A percentile compares a stretch with the other conserved stretches of the same genome.
phyloP scores from a whole-genome alignment of 2,888 invertebrate species.

The Noctua fimbriata region DNA sequence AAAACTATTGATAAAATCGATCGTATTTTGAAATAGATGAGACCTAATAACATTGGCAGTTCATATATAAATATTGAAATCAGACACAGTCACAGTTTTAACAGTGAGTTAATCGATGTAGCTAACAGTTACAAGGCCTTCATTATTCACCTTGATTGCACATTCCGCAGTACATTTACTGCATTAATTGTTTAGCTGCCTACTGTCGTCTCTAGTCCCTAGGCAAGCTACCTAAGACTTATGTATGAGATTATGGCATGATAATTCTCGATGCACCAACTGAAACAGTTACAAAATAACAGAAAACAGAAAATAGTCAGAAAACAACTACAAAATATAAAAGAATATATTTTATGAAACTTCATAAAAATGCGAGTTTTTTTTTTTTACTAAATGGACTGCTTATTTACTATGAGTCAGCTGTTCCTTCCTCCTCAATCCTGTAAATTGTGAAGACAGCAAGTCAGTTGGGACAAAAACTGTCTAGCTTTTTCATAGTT shows the following conservation, averaged over 20 bases:
- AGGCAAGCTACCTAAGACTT: background rate
- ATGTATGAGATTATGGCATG: background rate
- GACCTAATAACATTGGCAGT: too few species aligned
- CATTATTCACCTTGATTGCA: constrained; percentile 37
- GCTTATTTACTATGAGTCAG: background rate
- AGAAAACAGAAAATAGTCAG: too few species aligned
- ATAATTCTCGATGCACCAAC: background rate
- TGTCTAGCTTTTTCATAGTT: background rate
- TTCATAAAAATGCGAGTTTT: background rate
- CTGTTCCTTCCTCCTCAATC: background rate
- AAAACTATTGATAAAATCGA: background rate
- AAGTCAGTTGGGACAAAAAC: background rate
- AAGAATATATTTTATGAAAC: background rate
- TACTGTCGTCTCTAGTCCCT: background rate
- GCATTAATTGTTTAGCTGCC: constrained; percentile 33
- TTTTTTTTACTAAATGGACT: background rate
- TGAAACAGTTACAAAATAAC: too few species aligned
- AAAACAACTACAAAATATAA: background rate
- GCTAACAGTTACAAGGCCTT: constrained; percentile 35
- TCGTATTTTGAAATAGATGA: background rate
- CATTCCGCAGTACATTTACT: constrained; percentile 39
- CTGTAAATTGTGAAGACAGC: background rate
- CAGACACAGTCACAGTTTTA: background rate
- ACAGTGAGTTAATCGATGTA: constrained; percentile 26
- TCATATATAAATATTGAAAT: background rate